These are phyloP conservation scores for Peromyscus nudipes DNA, from an alignment of 2,797 vertebrate species.

Conservation along the genomic window DNA sequence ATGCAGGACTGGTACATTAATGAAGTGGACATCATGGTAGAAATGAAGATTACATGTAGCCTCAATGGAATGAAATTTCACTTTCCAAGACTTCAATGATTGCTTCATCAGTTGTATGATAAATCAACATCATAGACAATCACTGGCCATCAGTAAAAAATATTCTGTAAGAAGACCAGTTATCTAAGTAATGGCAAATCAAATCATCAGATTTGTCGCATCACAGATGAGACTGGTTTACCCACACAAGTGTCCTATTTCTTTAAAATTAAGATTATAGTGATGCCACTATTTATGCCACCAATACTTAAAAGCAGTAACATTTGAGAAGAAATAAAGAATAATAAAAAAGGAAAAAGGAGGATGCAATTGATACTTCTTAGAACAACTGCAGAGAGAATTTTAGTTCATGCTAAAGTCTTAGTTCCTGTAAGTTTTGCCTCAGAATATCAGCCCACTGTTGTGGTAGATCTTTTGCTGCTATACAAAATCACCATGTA, in stretches of 20 bases:
- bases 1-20: not conserved
- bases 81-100: not conserved
- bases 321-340: not conserved
- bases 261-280: not conserved
- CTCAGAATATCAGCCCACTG: not conserved
- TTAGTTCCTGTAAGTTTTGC: not conserved
- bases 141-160: not conserved
- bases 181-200: not conserved
- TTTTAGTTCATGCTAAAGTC: not conserved
- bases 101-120: not conserved
- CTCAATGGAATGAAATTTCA: not conserved
- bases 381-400: not conserved
- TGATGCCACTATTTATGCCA: not conserved
- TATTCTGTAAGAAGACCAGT: not conserved
- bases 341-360: not conserved
- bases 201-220: not conserved
- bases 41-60: not conserved
- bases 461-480: not conserved
- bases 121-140: not conserved
- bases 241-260: not conserved
- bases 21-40: not conserved
- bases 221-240: not conserved
- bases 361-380: not conserved
- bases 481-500: not conserved
- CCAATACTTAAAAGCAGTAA: not conserved